phyloP scores from a whole-genome alignment of 2,113 vertebrate genomes.

The Mus spicilegus region DNA sequence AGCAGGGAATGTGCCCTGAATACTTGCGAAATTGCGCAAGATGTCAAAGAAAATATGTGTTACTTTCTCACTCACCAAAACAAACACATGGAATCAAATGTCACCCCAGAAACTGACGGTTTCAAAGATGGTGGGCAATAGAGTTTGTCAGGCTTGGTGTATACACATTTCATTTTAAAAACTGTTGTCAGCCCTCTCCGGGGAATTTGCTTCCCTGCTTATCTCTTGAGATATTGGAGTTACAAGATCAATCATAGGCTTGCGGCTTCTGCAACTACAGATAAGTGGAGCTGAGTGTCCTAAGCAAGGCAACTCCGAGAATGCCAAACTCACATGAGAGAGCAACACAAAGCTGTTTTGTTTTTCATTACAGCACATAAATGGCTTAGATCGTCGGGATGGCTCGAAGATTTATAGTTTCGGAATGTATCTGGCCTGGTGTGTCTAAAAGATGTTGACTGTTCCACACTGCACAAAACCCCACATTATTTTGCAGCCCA shows the following conservation, averaged over 20 bases:
- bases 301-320: slow-evolving; percentile 70
- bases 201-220: slow-evolving; percentile 76
- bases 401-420: slow-evolving; percentile 61
- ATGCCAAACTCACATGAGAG: slow-evolving; percentile 56
- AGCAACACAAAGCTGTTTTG: slow-evolving; percentile 21
- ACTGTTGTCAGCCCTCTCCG: slow-evolving; percentile 74
- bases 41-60: slow-evolving; percentile 85
- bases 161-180: slow-evolving; percentile 80
- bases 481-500: slow-evolving; percentile 82
- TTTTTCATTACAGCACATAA: slow-evolving; percentile 55
- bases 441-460: slow-evolving; percentile 79
- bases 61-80: slow-evolving; percentile 85
- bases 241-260: slow-evolving; percentile 80
- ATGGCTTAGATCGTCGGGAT: slow-evolving; percentile 1
- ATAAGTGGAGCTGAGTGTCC: slow-evolving; percentile 53
- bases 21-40: slow-evolving; percentile 85
- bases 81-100: slow-evolving; percentile 81
- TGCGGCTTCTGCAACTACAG: slow-evolving; percentile 50
- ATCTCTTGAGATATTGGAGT: slow-evolving; percentile 74
- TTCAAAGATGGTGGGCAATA: slow-evolving; percentile 78
- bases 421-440: slow-evolving; percentile 75
- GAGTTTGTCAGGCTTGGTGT: slow-evolving; percentile 61
- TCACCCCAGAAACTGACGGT: slow-evolving; percentile 71
- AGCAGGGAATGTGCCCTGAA: slow-evolving; percentile 88
- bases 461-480: slow-evolving; percentile 80